Evolutionary conservation across 2,888 invertebrate species (phyloP).

Genomic region (Unio pictorum): DNA sequence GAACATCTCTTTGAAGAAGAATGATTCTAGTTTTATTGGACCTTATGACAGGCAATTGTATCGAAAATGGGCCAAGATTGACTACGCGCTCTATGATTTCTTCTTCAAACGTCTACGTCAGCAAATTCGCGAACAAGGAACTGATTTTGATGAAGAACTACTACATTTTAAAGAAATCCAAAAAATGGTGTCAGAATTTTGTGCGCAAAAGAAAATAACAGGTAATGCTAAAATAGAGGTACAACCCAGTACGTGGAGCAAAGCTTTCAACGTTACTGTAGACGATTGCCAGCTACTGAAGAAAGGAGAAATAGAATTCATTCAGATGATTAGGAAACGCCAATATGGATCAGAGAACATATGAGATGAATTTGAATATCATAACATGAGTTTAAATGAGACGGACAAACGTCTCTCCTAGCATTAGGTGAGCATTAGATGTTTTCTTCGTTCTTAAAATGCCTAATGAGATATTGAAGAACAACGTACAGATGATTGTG

Average conservation of each 20-base stretch:
- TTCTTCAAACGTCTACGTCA: constrained; percentile 27
- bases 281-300: constrained; percentile 24
- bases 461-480: too few species aligned
- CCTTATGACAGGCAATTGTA: constrained; percentile 33
- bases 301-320: constrained; percentile 32
- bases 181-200: constrained; percentile 31
- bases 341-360: constrained; percentile 35
- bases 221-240: constrained; percentile 18
- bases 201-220: constrained; percentile 13
- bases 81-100: constrained; percentile 36
- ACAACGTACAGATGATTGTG: too few species aligned
- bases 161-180: constrained; percentile 32
- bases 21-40: constrained; percentile 23
- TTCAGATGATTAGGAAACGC: constrained; percentile 26
- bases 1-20: constrained; percentile 26
- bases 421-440: too few species aligned
- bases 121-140: constrained; percentile 29
- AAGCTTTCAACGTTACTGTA: constrained; percentile 20
- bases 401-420: too few species aligned
- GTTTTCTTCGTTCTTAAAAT: too few species aligned
- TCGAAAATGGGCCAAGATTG: constrained; percentile 30
- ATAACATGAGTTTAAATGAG: too few species aligned
- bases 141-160: constrained; percentile 36
- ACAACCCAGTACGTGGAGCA: constrained; percentile 27
- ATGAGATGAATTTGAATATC: neutral